These are phyloP conservation scores for Rhorus exstirpatorius DNA, from an alignment of 2,888 invertebrate species.

Conservation along the genomic window DNA sequence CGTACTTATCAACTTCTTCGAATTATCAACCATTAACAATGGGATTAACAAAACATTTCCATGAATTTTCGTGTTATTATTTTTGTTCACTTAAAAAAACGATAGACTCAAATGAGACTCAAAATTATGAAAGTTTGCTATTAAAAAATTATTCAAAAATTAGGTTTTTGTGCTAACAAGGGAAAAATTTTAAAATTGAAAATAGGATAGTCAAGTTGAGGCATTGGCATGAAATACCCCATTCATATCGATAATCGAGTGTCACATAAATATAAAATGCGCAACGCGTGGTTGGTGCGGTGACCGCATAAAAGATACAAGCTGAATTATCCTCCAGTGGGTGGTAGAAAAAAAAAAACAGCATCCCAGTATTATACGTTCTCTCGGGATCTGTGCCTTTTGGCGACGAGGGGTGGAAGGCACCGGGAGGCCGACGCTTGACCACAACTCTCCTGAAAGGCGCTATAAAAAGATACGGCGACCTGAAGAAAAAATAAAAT, in stretches of 20 bases:
- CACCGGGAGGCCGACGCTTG: slow-evolving; percentile 49
- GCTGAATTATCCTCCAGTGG: slow-evolving; percentile 52
- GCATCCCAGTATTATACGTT: background rate
- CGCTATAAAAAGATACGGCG: slow-evolving; percentile 14
- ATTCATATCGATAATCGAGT: slow-evolving; percentile 64
- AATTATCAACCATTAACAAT: too few species aligned
- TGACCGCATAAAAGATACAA: slow-evolving; percentile 49
- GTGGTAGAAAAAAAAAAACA: background rate
- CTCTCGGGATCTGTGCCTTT: slow-evolving; percentile 4
- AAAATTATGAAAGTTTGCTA: too few species aligned
- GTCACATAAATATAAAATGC: slow-evolving; percentile 81
- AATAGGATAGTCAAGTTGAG: background rate
- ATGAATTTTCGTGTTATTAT: too few species aligned
- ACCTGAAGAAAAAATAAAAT: background rate
- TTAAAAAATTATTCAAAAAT: background rate
- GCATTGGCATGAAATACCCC: slow-evolving; percentile 2
- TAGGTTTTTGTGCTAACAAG: too few species aligned
- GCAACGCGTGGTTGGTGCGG: slow-evolving; percentile 70
- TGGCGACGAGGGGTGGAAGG: slow-evolving; percentile 17
- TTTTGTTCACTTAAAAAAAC: too few species aligned
- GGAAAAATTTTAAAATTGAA: background rate
- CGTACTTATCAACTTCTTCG: too few species aligned
- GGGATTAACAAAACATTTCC: too few species aligned
- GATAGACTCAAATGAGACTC: too few species aligned
- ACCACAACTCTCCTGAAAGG: slow-evolving; percentile 35